Base-by-base conservation (phyloP, 2,888 invertebrate species). In the Achlya flavicornis region DNA sequence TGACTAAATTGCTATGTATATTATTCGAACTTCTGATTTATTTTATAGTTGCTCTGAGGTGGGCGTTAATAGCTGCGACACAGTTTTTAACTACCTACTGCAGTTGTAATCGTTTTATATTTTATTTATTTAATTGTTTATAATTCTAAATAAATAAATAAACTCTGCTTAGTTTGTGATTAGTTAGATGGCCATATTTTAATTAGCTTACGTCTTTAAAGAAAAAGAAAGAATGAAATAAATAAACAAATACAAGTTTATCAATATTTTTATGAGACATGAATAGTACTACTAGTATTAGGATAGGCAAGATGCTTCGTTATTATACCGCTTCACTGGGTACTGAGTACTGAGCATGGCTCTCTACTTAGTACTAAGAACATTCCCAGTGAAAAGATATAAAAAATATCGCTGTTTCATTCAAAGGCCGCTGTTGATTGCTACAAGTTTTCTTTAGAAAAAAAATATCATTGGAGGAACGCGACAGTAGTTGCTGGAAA, bases 301-400 rank as follows among this genome's bases (percentile, higher is more conserved):
- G 62, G 72, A 69, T 77, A 78, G 67, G 75, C 69, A 66, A 73
- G 72, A 71, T 73, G 74, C 75, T 69, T 75, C 73, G 77, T 79
- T 79, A 79, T 82, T 80, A 79, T 79, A 67, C 74, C 74, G 78
- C 71, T 66, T 73, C 81, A 78, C 71, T 80, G 82, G 74, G 67
- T 73, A 72, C 74, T 67, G 71, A 82, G 77, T n/a, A 46, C 74
- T 68, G 71, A 82, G 76, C 46, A 46, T 46, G 67, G 70, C 70
- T 77, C 66, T 71, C 60, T 65, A 63, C 72, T 73, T 72, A 78
- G 75, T 74, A 74, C 78, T 71, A 53, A 19, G 53, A 19, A 68
- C 74, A 74, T 76, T 75, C 76, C 72, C 75, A 67, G 68, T 69
- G 75, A 77, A 79, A 77, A 76, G 75, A 69, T 41, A 72, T 63